These are phyloP conservation scores for Chitala chitala DNA, from an alignment of 2,113 vertebrate genomes.

Conservation along the genomic window DNA sequence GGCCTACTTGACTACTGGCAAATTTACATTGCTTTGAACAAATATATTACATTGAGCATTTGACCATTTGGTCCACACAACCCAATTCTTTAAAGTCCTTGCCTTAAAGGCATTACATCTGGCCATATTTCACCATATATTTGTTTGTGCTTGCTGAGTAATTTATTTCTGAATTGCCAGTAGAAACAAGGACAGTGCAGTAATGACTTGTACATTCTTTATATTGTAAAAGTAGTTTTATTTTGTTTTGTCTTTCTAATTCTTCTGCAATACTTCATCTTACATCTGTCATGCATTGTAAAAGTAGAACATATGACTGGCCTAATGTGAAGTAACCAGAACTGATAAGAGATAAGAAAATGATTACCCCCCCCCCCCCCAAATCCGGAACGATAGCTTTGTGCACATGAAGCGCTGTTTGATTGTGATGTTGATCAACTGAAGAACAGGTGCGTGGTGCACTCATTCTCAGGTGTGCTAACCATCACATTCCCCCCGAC, in stretches of 20 bases:
- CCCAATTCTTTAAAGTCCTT: not conserved
- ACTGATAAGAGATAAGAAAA: conserved; percentile 56
- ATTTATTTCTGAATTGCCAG: not conserved
- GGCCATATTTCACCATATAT: too few species aligned
- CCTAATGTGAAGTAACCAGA: conserved; percentile 49
- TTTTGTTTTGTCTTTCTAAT: not conserved
- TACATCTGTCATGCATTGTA: not conserved
- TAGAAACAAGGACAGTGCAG: too few species aligned
- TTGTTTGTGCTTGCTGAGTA: not conserved
- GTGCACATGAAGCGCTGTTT: conserved; percentile 38
- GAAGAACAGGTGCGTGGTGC: conserved; percentile 51
- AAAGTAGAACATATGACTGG: conserved; percentile 49
- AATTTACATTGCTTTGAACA: too few species aligned
- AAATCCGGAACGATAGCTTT: conserved; percentile 51
- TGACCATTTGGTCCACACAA: not conserved
- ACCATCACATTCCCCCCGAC: not conserved
- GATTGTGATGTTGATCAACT: conserved; percentile 54
- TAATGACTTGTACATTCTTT: not conserved
- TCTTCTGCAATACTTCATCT: not conserved
- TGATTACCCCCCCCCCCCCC: conserved; percentile 37
- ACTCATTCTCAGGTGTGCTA: not conserved
- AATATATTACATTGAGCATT: not conserved
- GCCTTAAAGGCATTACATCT: too few species aligned
- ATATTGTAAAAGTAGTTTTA: too few species aligned
- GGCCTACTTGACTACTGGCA: not conserved